Evolutionary conservation across 2,113 vertebrate species (phyloP).

Genomic region (Microtus richardsoni): DNA sequence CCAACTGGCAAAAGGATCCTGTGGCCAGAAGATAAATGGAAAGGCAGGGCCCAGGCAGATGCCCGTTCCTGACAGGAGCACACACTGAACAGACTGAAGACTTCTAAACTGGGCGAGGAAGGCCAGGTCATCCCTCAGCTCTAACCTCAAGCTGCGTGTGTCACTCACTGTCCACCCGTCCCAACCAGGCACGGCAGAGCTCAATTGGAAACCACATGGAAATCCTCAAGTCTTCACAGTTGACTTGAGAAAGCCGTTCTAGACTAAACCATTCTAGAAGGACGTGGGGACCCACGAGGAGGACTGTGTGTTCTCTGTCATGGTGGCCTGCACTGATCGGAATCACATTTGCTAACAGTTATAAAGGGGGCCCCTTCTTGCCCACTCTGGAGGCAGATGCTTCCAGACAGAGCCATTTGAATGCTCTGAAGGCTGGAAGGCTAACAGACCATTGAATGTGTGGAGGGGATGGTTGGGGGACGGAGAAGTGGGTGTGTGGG

Average conservation of each 20-base stretch:
- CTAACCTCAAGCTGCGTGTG: not conserved
- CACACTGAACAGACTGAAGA: not conserved
- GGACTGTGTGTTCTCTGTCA: not conserved
- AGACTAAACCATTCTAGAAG: not conserved
- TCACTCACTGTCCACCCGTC: not conserved
- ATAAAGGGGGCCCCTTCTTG: not conserved
- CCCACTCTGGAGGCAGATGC: not conserved
- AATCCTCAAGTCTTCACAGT: not conserved
- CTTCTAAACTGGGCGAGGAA: constrained; percentile 21
- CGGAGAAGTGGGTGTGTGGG: not conserved
- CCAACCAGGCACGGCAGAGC: too few species aligned
- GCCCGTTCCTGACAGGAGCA: constrained; percentile 20
- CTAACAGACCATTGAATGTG: not conserved
- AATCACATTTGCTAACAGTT: not conserved
- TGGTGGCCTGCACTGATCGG: not conserved
- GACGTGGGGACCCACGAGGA: not conserved
- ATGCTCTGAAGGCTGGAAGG: not conserved
- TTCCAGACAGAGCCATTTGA: not conserved
- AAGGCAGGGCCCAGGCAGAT: not conserved
- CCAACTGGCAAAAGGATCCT: not conserved
- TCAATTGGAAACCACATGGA: not conserved
- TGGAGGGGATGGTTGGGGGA: not conserved
- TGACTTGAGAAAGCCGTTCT: not conserved
- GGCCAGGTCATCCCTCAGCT: not conserved
- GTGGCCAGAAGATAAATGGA: not conserved